Percentiles rank a stretch among this genome's conserved stretches.
Evolutionary conservation across 2,113 vertebrate species (phyloP).

Genomic region (Blennius ocellaris): DNA sequence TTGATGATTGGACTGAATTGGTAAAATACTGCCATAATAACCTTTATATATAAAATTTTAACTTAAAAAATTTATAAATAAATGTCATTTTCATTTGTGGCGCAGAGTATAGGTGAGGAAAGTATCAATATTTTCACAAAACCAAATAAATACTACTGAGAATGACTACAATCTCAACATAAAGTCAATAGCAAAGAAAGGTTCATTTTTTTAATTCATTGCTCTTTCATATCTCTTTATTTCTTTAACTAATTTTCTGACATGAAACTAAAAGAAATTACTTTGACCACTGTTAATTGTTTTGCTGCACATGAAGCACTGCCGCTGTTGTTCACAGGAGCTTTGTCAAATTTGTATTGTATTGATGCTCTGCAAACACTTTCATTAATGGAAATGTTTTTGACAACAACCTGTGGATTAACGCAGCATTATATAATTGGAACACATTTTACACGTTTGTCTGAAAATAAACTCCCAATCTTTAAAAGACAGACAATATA

Average conservation of each 20-base stretch:
- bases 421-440: not conserved
- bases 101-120: too few relatives aligned
- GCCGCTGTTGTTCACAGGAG: constrained; percentile 54
- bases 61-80: too few relatives aligned
- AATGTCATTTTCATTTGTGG: too few relatives aligned
- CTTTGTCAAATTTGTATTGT: constrained; percentile 16
- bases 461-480: not conserved
- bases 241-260: constrained; percentile 62
- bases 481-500: not conserved
- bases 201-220: constrained; percentile 67
- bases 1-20: too few relatives aligned
- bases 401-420: constrained; percentile 1
- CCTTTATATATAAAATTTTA: too few relatives aligned
- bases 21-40: too few relatives aligned
- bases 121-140: too few relatives aligned
- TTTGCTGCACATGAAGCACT: constrained; percentile 63
- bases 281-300: constrained; percentile 81
- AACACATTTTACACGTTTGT: not conserved
- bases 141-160: too few relatives aligned
- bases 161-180: too few relatives aligned
- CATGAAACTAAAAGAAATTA: constrained; percentile 82
- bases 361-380: constrained; percentile 4
- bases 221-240: too few relatives aligned
- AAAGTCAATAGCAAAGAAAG: constrained; percentile 30
- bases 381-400: not conserved